Percentiles rank a stretch among this genome's conserved stretches.
phyloP scores from a whole-genome alignment of 1,140 invertebrate genomes.

The Pseudoatta argentina region DNA sequence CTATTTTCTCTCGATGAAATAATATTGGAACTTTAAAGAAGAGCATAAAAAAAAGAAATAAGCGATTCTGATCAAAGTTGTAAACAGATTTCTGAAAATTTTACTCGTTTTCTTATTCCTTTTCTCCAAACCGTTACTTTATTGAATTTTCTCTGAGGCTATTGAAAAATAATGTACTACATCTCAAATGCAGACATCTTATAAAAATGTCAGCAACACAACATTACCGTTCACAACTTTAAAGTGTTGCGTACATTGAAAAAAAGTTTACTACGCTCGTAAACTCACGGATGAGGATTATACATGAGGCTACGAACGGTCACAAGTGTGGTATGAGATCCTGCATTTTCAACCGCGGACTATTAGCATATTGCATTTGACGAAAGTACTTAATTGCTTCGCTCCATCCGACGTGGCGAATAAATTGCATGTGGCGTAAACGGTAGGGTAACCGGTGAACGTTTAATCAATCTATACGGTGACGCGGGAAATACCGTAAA shows the following conservation, averaged over 20 bases:
- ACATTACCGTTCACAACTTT: conserved; percentile 15
- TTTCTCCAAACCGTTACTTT: conserved; percentile 7
- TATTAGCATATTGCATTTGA: conserved; percentile 62
- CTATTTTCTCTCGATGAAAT: not conserved
- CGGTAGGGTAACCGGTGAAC: not conserved
- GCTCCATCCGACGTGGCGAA: conserved; percentile 42
- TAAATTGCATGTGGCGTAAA: conserved; percentile 53
- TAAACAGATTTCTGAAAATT: conserved; percentile 22
- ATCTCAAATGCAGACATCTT: conserved; percentile 45
- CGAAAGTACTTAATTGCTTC: conserved; percentile 54
- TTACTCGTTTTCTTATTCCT: not conserved
- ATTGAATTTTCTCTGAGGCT: conserved; percentile 13
- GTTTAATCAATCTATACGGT: conserved; percentile 41
- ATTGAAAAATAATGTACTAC: conserved; percentile 51
- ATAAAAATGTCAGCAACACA: conserved; percentile 43
- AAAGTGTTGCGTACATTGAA: conserved; percentile 27
- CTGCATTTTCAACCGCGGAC: conserved; percentile 47
- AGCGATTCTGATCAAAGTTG: conserved; percentile 3
- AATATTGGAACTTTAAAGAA: conserved; percentile 6
- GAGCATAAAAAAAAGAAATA: not conserved
- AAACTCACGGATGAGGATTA: conserved; percentile 40
- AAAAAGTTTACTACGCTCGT: conserved; percentile 47
- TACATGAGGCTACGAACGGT: conserved; percentile 38
- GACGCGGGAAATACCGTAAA: conserved; percentile 22
- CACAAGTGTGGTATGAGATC: conserved; percentile 8